Percentiles rank a stretch among this genome's conserved stretches.
Conservation (phyloP, 1,140 invertebrate genomes). For the Danaus melanippus region DNA sequence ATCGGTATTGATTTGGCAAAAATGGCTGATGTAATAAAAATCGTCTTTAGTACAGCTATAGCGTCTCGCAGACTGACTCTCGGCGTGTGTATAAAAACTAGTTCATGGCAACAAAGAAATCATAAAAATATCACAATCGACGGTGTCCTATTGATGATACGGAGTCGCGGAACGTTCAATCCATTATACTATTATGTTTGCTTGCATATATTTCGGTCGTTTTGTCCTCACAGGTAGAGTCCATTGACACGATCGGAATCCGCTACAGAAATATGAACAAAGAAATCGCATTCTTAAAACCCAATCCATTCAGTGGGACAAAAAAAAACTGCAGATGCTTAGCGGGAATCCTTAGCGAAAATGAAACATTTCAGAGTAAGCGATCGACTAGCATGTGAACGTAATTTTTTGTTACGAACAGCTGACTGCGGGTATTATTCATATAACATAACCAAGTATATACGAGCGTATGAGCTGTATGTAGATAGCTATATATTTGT, state of each 20-base stretch:
- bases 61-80: no score
- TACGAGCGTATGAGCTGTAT: no score
- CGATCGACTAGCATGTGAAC: background rate
- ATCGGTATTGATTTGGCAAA: no score
- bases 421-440: constrained; percentile 2
- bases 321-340: constrained; percentile 11
- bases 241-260: constrained; percentile 17
- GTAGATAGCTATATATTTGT: no score
- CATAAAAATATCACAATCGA: constrained; percentile 16
- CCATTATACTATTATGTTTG: constrained; percentile 9
- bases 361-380: constrained; percentile 3
- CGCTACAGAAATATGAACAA: constrained; percentile 29
- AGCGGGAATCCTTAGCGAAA: constrained; percentile 7
- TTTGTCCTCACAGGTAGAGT: constrained; percentile 22
- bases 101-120: constrained; percentile 7
- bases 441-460: no score
- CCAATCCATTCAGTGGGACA: constrained; percentile 1
- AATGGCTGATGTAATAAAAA: no score
- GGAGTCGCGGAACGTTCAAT: constrained; percentile 1
- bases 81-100: background rate
- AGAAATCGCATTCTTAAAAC: constrained; percentile 16
- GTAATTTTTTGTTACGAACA: constrained; percentile 10
- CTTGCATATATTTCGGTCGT: constrained; percentile 1
- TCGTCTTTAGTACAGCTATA: no score
- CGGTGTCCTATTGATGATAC: constrained; percentile 9